A percentile compares a stretch with the other conserved stretches of the same genome.
Evolutionary conservation across 1,140 invertebrate genomes (phyloP).

Genomic region (Anadara kagoshimensis): DNA sequence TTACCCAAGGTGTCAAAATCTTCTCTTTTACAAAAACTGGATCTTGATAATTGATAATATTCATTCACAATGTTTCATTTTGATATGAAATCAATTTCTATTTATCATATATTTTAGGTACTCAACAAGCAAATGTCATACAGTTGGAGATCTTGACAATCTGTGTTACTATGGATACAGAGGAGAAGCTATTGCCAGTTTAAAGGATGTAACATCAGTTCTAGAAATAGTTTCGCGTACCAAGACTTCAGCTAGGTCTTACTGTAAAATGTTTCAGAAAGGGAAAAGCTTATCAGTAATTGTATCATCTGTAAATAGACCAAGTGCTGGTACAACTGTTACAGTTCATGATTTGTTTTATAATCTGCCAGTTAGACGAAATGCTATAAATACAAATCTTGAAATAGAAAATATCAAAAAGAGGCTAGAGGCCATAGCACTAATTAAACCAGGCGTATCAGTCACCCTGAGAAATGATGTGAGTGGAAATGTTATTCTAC

Average conservation of each 20-base stretch:
- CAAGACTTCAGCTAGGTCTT: conserved; percentile 72
- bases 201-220: conserved; percentile 76
- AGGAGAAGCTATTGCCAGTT: conserved; percentile 81
- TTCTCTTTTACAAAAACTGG: too few species aligned
- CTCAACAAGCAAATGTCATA: conserved; percentile 79
- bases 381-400: conserved; percentile 74
- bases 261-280: conserved; percentile 74
- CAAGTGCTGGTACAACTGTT: conserved; percentile 80
- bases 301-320: conserved; percentile 69
- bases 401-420: conserved; percentile 78
- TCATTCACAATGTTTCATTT: too few species aligned
- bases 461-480: conserved; percentile 80
- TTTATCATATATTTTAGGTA: conserved; percentile 71
- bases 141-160: conserved; percentile 74
- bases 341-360: conserved; percentile 79
- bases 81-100: neutral
- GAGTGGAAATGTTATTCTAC: conserved; percentile 76
- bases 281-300: conserved; percentile 67
- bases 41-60: too few species aligned
- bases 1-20: too few species aligned
- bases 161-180: conserved; percentile 78
- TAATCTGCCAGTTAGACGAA: conserved; percentile 79
- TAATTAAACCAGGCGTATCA: conserved; percentile 78
- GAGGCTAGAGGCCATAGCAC: conserved; percentile 77
- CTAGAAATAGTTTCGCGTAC: conserved; percentile 78